Percentiles rank a stretch among this genome's conserved stretches.
phyloP scores from a whole-genome alignment of 1,140 invertebrate species.

The Trialeurodes vaporariorum region DNA sequence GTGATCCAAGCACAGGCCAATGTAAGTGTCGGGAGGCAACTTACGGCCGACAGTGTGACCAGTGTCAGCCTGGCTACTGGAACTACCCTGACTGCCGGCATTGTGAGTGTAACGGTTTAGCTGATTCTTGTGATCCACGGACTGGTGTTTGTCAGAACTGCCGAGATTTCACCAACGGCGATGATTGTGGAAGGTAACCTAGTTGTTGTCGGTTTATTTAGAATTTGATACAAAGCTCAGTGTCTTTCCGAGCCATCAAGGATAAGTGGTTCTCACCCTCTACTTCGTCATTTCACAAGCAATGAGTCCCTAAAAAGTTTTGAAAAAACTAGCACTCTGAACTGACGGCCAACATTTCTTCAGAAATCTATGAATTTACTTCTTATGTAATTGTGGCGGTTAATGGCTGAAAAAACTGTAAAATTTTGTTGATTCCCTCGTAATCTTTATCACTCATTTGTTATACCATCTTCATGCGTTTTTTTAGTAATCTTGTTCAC shows the following conservation, averaged over 20 bases:
- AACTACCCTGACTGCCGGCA: conserved; percentile 89
- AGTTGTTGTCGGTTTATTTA: too few species aligned
- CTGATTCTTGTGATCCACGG: conserved; percentile 80
- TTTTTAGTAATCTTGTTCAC: conserved; percentile 34
- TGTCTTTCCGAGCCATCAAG: conserved; percentile 11
- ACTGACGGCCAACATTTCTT: too few species aligned
- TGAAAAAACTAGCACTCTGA: too few species aligned
- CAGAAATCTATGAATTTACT: too few species aligned
- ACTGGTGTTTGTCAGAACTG: conserved; percentile 89
- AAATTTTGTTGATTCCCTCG: too few species aligned
- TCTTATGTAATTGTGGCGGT: too few species aligned
- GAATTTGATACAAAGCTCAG: too few species aligned
- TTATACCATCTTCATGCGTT: conserved; percentile 24
- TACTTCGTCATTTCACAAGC: too few species aligned
- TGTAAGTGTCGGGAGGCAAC: conserved; percentile 90
- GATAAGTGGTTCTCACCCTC: too few species aligned
- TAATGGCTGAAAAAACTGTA: too few species aligned
- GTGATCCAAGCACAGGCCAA: conserved; percentile 81
- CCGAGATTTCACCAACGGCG: conserved; percentile 73
- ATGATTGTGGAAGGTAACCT: conserved; percentile 77
- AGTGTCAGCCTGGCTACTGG: conserved; percentile 91
- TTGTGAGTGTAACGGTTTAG: conserved; percentile 95
- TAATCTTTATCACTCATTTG: too few species aligned
- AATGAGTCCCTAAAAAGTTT: too few species aligned
- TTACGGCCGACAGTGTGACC: conserved; percentile 84